These are phyloP conservation scores for Cacatua alba DNA, from an alignment of 2,113 vertebrate species.

Conservation along the genomic window DNA sequence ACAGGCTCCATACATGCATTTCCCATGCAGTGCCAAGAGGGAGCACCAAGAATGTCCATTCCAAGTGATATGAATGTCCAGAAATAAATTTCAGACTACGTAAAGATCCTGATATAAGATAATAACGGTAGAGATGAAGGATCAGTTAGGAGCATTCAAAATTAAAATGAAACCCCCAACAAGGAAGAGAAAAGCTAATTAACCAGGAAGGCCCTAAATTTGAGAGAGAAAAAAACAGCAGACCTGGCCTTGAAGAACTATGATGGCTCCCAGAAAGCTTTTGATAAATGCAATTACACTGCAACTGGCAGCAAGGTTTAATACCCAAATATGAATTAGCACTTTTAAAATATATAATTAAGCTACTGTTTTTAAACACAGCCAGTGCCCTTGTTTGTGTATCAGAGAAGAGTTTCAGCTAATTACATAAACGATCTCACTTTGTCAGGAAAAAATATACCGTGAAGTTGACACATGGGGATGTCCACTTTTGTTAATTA, in stretches of 20 bases:
- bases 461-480: not conserved
- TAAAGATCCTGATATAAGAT: not conserved
- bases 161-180: not conserved
- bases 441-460: not conserved
- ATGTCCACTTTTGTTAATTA: not conserved
- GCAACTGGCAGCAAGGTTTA: not conserved
- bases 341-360: not conserved
- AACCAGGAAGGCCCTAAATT: not conserved
- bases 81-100: not conserved
- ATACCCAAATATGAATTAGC: not conserved
- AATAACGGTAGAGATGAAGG: not conserved
- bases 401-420: not conserved
- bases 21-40: not conserved
- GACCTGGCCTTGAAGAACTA: not conserved
- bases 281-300: not conserved
- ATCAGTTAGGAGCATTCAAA: not conserved
- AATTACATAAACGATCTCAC: not conserved
- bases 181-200: not conserved
- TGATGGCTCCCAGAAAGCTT: not conserved
- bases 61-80: not conserved
- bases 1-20: rapidly evolving
- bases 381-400: not conserved
- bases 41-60: not conserved
- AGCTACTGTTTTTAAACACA: not conserved
- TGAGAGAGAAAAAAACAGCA: not conserved